Evolutionary conservation across 2,113 vertebrate species (phyloP).

Genomic region (Ictalurus punctatus): DNA sequence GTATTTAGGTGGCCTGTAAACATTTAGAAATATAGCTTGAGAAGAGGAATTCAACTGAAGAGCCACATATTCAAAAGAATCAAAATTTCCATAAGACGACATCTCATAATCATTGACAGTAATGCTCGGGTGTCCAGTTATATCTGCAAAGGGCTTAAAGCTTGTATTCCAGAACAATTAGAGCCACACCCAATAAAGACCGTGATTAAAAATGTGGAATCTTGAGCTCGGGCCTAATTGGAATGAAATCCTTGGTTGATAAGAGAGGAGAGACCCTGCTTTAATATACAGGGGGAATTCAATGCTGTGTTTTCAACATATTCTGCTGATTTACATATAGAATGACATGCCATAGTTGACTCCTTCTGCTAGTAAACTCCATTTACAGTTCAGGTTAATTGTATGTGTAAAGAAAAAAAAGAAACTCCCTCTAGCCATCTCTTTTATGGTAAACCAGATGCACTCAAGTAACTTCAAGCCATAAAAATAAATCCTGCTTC

Average conservation of each 20-base stretch:
- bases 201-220: neutral
- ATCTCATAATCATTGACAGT: neutral
- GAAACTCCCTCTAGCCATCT: neutral
- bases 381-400: slow-evolving; percentile 9
- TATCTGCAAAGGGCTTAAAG: neutral
- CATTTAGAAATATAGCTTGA: too few species aligned
- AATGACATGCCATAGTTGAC: neutral
- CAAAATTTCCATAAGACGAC: too few species aligned
- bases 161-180: neutral
- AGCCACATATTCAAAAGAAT: too few species aligned
- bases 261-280: neutral
- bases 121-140: neutral
- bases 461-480: neutral
- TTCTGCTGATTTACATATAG: neutral
- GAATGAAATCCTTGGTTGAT: neutral
- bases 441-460: neutral
- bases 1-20: too few species aligned
- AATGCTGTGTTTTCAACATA: neutral
- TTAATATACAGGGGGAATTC: neutral
- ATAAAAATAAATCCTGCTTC: slow-evolving; percentile 15
- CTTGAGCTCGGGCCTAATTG: neutral
- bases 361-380: slow-evolving; percentile 7
- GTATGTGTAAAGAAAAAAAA: neutral
- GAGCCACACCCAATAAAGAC: neutral
- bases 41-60: too few species aligned